Percentiles rank a stretch among this genome's conserved stretches.
Evolutionary conservation across 2,888 invertebrate species (phyloP).

Genomic region (Cosmopolites sordidus): DNA sequence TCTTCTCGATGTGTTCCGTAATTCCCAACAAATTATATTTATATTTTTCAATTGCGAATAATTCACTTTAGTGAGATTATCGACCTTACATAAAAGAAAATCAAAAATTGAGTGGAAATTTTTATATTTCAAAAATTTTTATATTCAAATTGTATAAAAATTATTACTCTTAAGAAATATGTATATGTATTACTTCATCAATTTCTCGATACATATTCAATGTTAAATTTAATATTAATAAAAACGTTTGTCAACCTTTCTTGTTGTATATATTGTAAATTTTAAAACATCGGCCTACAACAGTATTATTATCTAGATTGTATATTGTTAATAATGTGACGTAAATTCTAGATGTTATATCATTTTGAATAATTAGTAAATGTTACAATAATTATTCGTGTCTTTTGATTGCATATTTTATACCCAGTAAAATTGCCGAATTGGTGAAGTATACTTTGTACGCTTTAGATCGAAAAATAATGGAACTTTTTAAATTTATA

Average conservation of each 20-base stretch:
- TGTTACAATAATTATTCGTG: constrained; percentile 10
- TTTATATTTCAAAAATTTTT: neutral
- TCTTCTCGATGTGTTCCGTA: too few species aligned
- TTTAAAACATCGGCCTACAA: constrained; percentile 43
- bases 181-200: too few species aligned
- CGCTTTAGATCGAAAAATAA: too few species aligned
- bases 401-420: too few species aligned
- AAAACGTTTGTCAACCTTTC: neutral
- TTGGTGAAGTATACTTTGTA: too few species aligned
- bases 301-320: constrained; percentile 39
- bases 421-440: too few species aligned
- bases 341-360: constrained; percentile 12
- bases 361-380: constrained; percentile 24
- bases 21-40: too few species aligned
- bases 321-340: constrained; percentile 18
- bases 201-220: neutral
- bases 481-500: too few species aligned
- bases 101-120: neutral
- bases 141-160: neutral
- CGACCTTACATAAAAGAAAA: neutral
- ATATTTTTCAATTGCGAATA: too few species aligned
- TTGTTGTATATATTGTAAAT: constrained; percentile 13
- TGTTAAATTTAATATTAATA: neutral
- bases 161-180: neutral
- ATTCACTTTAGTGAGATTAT: neutral